A percentile compares a stretch with the other conserved stretches of the same genome.
phyloP scores from a whole-genome alignment of 2,888 invertebrate genomes.

The Ecliptopera silaceata region DNA sequence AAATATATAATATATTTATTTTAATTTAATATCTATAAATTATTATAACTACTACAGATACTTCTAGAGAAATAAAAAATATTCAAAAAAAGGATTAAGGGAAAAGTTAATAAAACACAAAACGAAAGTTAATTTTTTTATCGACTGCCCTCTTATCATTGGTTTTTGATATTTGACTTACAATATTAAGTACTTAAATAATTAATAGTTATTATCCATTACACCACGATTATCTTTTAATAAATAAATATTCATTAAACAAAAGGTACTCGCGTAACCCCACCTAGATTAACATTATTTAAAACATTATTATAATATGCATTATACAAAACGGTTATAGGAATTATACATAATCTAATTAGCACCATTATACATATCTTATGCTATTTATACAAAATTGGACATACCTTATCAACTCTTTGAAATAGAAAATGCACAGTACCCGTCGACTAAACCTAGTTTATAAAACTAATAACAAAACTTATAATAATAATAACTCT shows the following conservation, averaged over 20 bases:
- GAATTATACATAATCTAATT: constrained; percentile 48
- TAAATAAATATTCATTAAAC: constrained; percentile 52
- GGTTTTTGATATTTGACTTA: constrained; percentile 13
- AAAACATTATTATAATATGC: constrained; percentile 49
- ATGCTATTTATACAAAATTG: constrained; percentile 75
- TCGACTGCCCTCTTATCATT: constrained; percentile 37
- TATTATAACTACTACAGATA: too few species aligned
- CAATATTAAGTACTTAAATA: constrained; percentile 10
- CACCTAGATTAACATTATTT: constrained; percentile 50
- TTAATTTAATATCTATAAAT: too few species aligned
- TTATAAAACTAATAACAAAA: constrained; percentile 30
- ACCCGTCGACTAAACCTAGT: constrained; percentile 76
- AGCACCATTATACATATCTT: constrained; percentile 59
- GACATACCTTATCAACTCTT: constrained; percentile 61
- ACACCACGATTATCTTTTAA: constrained; percentile 44
- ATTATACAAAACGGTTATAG: constrained; percentile 42
- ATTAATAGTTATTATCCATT: constrained; percentile 21
- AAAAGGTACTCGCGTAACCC: constrained; percentile 82
- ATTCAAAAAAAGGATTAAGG: too few species aligned
- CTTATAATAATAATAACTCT: constrained; percentile 15
- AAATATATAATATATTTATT: too few species aligned
- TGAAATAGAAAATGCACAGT: constrained; percentile 73
- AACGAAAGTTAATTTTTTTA: constrained; percentile 41
- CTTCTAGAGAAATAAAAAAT: too few species aligned
- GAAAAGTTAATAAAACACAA: constrained; percentile 35